Percentiles rank a stretch among this genome's conserved stretches.
Conservation (phyloP, 2,797 vertebrate genomes). For the Intellagama lesueurii region DNA sequence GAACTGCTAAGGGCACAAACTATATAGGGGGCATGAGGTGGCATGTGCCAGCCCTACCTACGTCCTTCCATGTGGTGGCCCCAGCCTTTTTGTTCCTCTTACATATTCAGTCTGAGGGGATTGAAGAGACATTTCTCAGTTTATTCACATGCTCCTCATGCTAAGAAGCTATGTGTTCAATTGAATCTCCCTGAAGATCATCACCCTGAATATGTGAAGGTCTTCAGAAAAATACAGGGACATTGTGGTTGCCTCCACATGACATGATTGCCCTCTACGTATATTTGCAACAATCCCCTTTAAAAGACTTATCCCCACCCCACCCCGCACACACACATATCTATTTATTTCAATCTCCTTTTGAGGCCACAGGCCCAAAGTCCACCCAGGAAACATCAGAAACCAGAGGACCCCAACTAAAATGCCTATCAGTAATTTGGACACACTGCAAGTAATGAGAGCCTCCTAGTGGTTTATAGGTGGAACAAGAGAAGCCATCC, state of each 20-base stretch:
- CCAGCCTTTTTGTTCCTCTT: too few relatives aligned
- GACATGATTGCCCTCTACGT: neutral
- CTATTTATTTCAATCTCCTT: neutral
- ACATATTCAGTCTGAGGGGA: neutral
- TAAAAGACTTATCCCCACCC: neutral
- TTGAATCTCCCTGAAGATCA: too few relatives aligned
- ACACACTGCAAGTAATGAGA: neutral
- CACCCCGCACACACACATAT: neutral
- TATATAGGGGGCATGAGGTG: too few relatives aligned
- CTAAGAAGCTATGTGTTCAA: too few relatives aligned
- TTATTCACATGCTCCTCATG: too few relatives aligned
- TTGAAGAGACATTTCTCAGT: too few relatives aligned
- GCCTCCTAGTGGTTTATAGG: neutral
- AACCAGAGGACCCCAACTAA: neutral
- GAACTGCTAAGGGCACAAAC: too few relatives aligned
- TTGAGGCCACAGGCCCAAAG: neutral
- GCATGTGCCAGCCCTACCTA: too few relatives aligned
- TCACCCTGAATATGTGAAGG: neutral
- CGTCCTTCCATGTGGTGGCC: too few relatives aligned
- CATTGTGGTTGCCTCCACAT: too few relatives aligned
- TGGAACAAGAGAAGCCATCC: neutral
- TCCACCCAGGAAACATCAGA: neutral
- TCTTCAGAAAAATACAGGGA: neutral
- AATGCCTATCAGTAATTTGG: neutral
- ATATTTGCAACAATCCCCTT: neutral